A percentile compares a stretch with the other conserved stretches of the same genome.
Evolutionary conservation across 2,113 vertebrate genomes (phyloP).

Genomic region (Phalacrocorax brasilianus): DNA sequence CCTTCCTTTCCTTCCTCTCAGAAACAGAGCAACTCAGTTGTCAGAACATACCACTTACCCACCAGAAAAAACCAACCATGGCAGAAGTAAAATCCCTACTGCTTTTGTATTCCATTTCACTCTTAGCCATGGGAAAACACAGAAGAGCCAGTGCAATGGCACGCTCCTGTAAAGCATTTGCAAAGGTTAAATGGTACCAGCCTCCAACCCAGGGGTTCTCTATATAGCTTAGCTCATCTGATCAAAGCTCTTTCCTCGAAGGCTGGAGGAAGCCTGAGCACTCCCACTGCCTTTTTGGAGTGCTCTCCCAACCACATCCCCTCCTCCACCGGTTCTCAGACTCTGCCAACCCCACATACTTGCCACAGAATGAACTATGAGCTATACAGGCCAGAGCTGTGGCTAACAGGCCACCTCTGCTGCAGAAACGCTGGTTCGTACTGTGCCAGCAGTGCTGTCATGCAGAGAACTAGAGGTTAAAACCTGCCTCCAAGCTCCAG

Average conservation of each 20-base stretch:
- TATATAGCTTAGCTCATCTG: neutral
- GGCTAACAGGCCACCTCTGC: neutral
- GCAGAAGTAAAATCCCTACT: neutral
- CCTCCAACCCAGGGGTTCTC: neutral
- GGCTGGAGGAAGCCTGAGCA: neutral
- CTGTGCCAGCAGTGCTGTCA: neutral
- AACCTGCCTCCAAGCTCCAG: neutral
- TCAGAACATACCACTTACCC: neutral
- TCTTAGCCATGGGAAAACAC: neutral
- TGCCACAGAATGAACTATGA: neutral
- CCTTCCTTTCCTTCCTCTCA: neutral
- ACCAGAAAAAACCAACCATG: neutral
- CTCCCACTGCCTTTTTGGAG: neutral
- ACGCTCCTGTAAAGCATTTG: accelerated
- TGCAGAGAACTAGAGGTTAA: neutral
- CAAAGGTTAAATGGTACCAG: neutral
- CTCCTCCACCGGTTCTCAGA: neutral
- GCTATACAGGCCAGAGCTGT: too few relatives aligned
- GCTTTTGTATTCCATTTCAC: neutral
- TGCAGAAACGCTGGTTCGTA: neutral
- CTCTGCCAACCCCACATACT: neutral
- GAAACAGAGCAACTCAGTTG: neutral
- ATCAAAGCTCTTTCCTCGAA: neutral
- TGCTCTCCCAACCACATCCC: neutral
- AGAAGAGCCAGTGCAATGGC: accelerated